Evolutionary conservation across 2,888 invertebrate genomes (phyloP).

Genomic region (Cataglyphis livida): DNA sequence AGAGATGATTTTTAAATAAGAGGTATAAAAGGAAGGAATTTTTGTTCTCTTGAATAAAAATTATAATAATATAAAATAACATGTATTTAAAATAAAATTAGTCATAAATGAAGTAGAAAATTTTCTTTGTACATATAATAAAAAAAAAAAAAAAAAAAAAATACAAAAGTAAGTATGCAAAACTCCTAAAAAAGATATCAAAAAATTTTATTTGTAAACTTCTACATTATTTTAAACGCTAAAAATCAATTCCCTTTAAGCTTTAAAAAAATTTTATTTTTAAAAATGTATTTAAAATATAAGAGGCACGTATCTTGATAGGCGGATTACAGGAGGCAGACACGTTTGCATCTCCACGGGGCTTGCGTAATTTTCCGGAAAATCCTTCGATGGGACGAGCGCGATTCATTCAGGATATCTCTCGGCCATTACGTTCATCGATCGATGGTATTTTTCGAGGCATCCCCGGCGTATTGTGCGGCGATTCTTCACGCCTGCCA

Average conservation of each 20-base stretch:
- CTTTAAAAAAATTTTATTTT: neutral
- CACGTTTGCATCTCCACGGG: neutral
- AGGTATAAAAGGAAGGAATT: too few relatives aligned
- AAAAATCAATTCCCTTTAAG: neutral
- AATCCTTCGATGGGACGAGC: slow-evolving; percentile 56
- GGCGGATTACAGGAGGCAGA: neutral
- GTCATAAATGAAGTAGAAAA: too few relatives aligned
- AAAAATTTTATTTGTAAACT: too few relatives aligned
- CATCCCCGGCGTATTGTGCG: slow-evolving; percentile 75
- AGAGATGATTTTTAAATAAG: too few relatives aligned
- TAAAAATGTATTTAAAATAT: neutral
- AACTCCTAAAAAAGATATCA: too few relatives aligned
- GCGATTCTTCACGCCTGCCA: slow-evolving; percentile 82
- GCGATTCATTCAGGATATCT: slow-evolving; percentile 78
- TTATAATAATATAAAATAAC: too few relatives aligned
- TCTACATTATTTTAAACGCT: too few relatives aligned
- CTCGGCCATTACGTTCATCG: slow-evolving; percentile 77
- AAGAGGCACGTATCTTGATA: neutral
- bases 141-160: too few relatives aligned
- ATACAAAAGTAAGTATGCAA: too few relatives aligned
- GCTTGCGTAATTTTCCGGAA: slow-evolving; percentile 50
- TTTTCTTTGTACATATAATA: too few relatives aligned
- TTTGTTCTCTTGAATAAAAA: too few relatives aligned
- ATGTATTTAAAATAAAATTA: too few relatives aligned
- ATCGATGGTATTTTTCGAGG: slow-evolving; percentile 78